A percentile compares a stretch with the other conserved stretches of the same genome.
phyloP scores from a whole-genome alignment of 2,888 invertebrate species.

The Strigamia transsilvanica region DNA sequence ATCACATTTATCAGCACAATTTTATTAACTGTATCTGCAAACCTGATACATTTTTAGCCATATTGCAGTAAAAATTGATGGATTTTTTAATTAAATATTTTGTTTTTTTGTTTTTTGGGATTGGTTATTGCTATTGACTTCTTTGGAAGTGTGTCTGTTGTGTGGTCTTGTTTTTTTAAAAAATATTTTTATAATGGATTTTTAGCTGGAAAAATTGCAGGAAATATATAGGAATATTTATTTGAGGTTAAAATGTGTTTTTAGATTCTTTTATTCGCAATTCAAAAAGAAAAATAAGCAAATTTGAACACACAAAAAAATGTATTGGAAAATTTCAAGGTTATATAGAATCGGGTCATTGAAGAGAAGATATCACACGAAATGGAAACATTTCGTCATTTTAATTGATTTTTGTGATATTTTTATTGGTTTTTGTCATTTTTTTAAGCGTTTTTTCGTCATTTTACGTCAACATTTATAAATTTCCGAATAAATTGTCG shows the following conservation, averaged over 20 bases:
- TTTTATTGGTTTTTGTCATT: no score
- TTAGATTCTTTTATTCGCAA: neutral
- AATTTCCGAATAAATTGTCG: no score
- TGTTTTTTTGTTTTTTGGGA: no score
- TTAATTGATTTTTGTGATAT: no score
- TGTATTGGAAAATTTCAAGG: slow-evolving; percentile 18
- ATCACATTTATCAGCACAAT: neutral
- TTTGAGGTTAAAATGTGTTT: neutral
- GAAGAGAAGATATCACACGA: neutral
- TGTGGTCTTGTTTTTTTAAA: no score
- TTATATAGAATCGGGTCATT: neutral
- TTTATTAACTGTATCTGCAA: no score
- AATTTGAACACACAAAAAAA: neutral
- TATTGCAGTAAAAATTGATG: neutral
- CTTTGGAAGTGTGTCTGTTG: no score
- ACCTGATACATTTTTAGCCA: no score
- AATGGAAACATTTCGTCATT: neutral
- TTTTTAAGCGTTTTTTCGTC: no score
- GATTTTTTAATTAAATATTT: neutral
- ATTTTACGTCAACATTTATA: no score
- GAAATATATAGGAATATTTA: neutral
- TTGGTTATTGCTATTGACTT: no score
- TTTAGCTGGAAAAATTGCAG: neutral
- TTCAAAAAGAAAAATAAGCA: neutral
- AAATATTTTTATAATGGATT: no score